Conservation (phyloP, 1,140 invertebrate genomes). For the Hyposmocoma kahamanoa region DNA sequence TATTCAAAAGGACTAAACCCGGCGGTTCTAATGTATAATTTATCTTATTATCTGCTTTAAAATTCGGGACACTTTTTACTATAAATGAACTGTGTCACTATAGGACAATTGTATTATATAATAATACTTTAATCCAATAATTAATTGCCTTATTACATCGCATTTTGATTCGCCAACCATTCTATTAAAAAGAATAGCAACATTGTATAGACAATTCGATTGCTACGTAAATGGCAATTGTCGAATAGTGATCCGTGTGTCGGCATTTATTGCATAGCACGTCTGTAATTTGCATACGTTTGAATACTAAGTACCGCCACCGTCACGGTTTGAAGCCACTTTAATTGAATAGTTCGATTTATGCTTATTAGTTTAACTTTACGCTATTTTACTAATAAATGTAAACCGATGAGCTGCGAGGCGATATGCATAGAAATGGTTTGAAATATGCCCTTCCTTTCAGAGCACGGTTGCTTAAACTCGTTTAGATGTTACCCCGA, state of each 20-base stretch:
- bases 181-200: too few species aligned
- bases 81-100: too few species aligned
- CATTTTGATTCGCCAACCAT: too few species aligned
- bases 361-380: constrained; percentile 55
- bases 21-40: too few species aligned
- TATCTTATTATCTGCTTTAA: too few species aligned
- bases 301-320: constrained; percentile 65
- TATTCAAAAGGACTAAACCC: too few species aligned
- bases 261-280: constrained; percentile 72
- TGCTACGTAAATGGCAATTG: constrained; percentile 66
- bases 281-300: constrained; percentile 73
- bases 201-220: constrained; percentile 48
- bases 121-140: too few species aligned
- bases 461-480: not conserved
- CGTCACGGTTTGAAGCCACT: constrained; percentile 64
- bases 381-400: constrained; percentile 25
- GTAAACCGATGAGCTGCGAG: constrained; percentile 12
- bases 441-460: not conserved
- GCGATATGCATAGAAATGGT: not conserved
- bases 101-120: too few species aligned
- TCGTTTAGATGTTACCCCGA: constrained; percentile 1
- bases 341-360: constrained; percentile 72
- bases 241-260: constrained; percentile 70
- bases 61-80: too few species aligned
- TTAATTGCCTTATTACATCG: too few species aligned